These are phyloP conservation scores for Plumapathes pennacea DNA, from an alignment of 92 coral and sea anemone genomes.

Conservation along the genomic window DNA sequence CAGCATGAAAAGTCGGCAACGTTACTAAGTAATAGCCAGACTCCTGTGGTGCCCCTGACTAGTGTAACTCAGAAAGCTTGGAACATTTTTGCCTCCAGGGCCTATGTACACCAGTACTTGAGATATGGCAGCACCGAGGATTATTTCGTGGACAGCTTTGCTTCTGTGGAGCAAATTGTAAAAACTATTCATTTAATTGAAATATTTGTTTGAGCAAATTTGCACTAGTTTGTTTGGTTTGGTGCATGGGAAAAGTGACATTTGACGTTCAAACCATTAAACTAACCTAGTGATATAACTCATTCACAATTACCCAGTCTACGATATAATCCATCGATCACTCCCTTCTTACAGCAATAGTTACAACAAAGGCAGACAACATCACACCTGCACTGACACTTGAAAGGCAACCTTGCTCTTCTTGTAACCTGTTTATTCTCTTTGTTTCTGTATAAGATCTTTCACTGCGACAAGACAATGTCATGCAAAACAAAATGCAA, in stretches of 20 bases:
- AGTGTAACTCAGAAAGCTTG: conserved; percentile 90
- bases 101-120: conserved; percentile 93
- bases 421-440: background rate
- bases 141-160: conserved; percentile 97
- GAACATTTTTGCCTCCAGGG: conserved; percentile 97
- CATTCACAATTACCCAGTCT: too few relatives aligned
- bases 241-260: background rate
- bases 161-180: conserved; percentile 85
- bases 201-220: background rate
- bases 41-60: conserved; percentile 78
- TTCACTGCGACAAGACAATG: too few relatives aligned
- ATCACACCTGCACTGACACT: background rate
- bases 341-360: too few relatives aligned
- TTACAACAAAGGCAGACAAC: too few relatives aligned
- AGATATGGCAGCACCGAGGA: conserved; percentile 91
- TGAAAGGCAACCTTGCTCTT: background rate
- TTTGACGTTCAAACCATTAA: background rate
- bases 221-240: background rate
- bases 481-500: too few relatives aligned
- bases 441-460: too few relatives aligned
- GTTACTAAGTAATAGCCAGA: conserved; percentile 90
- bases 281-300: background rate
- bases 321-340: too few relatives aligned
- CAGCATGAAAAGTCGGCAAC: conserved; percentile 83
- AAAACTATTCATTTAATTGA: conserved; percentile 71